phyloP scores from a whole-genome alignment of 2,888 invertebrate genomes.

The Drosophila ustulata region DNA sequence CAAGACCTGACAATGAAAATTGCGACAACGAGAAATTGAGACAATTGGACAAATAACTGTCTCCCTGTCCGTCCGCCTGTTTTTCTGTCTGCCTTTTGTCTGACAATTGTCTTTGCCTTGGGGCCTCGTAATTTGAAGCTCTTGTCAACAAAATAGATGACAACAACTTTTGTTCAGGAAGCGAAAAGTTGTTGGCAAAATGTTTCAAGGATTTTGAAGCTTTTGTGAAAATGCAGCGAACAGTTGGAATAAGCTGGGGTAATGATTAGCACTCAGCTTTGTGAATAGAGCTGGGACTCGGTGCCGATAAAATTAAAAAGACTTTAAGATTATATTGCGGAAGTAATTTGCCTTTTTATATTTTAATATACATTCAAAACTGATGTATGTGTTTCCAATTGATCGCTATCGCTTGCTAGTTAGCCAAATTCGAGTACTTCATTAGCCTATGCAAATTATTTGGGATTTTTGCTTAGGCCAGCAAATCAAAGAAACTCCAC shows the following conservation, averaged over 20 bases:
- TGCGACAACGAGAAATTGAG: slow-evolving; percentile 61
- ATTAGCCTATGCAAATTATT: slow-evolving; percentile 75
- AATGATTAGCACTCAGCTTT: neutral
- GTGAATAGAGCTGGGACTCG: neutral
- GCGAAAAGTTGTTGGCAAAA: slow-evolving; percentile 36
- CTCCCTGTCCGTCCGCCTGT: slow-evolving; percentile 22
- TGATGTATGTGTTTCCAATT: neutral
- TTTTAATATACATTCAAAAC: neutral
- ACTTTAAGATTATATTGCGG: neutral
- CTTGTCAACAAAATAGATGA: slow-evolving; percentile 38
- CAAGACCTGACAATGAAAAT: slow-evolving; percentile 49
- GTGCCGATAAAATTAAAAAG: neutral
- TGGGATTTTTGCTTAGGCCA: slow-evolving; percentile 28
- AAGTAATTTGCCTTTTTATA: neutral
- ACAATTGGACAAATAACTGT: slow-evolving; percentile 62
- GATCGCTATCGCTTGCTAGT: neutral
- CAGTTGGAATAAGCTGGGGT: slow-evolving; percentile 13
- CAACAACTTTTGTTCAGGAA: slow-evolving; percentile 41
- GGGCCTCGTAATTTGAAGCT: slow-evolving; percentile 53
- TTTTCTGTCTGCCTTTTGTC: slow-evolving; percentile 22
- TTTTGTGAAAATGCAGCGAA: slow-evolving; percentile 23
- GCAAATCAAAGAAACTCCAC: slow-evolving; percentile 38
- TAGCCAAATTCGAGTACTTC: slow-evolving; percentile 33
- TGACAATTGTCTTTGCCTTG: slow-evolving; percentile 60
- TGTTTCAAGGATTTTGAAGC: slow-evolving; percentile 35